Percentiles rank a stretch among this genome's conserved stretches.
Conservation (phyloP, 2,888 invertebrate genomes). For the Drosophila neonasuta region DNA sequence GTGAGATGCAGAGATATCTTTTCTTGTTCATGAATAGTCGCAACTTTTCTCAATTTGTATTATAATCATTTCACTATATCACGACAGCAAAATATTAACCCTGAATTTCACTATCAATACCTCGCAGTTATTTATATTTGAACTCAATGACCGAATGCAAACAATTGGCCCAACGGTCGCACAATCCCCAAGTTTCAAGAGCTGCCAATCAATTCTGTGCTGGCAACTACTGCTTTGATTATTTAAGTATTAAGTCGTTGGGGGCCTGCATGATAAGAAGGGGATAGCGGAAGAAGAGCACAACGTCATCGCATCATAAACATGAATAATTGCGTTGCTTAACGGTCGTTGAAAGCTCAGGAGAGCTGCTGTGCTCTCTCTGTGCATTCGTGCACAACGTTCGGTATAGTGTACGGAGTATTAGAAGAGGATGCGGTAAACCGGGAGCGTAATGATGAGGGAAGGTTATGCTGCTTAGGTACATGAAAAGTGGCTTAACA, state of each 20-base stretch:
- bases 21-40: background rate
- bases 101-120: constrained; percentile 9
- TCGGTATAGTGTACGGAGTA: constrained; percentile 13
- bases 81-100: background rate
- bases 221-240: constrained; percentile 28
- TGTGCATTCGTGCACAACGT: constrained; percentile 54
- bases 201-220: constrained; percentile 26
- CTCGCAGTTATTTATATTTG: constrained; percentile 20
- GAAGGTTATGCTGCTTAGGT: constrained; percentile 29
- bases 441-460: background rate
- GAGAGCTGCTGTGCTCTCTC: constrained; percentile 39
- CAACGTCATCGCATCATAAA: constrained; percentile 70
- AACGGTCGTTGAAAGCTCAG: constrained; percentile 67
- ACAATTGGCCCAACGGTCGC: constrained; percentile 11
- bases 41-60: background rate
- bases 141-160: constrained; percentile 14
- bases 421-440: background rate
- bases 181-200: constrained; percentile 11
- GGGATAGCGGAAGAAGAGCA: constrained; percentile 8
- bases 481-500: constrained; percentile 76
- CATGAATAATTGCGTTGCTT: constrained; percentile 77
- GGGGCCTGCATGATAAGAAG: constrained; percentile 4
- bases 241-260: constrained; percentile 33
- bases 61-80: constrained; percentile 1
- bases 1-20: background rate